Evolutionary conservation across 2,888 invertebrate genomes (phyloP).

Genomic region (Philonicus albiceps): DNA sequence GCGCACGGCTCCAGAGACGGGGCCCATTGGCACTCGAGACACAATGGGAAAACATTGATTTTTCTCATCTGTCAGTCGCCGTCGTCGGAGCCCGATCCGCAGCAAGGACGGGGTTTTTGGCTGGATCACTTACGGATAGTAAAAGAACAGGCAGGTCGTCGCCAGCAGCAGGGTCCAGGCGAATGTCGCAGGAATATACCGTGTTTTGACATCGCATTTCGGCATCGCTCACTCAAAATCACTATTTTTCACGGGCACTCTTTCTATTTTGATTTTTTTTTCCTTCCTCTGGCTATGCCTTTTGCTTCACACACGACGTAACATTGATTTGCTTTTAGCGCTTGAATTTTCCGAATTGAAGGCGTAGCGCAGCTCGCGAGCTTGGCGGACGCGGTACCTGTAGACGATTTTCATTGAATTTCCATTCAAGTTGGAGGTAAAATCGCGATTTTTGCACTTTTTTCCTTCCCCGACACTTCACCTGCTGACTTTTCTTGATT

Average conservation of each 20-base stretch:
- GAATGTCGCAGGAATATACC: constrained; percentile 97
- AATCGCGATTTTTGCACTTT: constrained; percentile 6
- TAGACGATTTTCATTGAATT: constrained; percentile 9
- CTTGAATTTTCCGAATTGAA: constrained; percentile 6
- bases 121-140: constrained; percentile 89
- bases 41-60: constrained; percentile 40
- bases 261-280: constrained; percentile 40
- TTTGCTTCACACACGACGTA: constrained; percentile 40
- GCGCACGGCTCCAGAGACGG: background rate
- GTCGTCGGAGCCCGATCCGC: constrained; percentile 4
- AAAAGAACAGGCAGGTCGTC: constrained; percentile 94
- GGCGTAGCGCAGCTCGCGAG: constrained; percentile 13
- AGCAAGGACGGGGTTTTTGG: constrained; percentile 15
- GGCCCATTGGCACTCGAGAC: constrained; percentile 22
- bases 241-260: constrained; percentile 38
- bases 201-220: constrained; percentile 96
- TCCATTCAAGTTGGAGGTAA: constrained; percentile 3
- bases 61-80: constrained; percentile 41
- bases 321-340: constrained; percentile 45
- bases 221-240: constrained; percentile 70
- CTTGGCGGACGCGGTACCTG: background rate
- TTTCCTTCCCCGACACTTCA: constrained; percentile 52
- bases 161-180: constrained; percentile 96
- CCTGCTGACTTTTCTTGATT: constrained; percentile 52
- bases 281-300: background rate